Percentiles rank a stretch among this genome's conserved stretches.
phyloP scores from a whole-genome alignment of 2,888 invertebrate species.

The Entomobrya proxima region DNA sequence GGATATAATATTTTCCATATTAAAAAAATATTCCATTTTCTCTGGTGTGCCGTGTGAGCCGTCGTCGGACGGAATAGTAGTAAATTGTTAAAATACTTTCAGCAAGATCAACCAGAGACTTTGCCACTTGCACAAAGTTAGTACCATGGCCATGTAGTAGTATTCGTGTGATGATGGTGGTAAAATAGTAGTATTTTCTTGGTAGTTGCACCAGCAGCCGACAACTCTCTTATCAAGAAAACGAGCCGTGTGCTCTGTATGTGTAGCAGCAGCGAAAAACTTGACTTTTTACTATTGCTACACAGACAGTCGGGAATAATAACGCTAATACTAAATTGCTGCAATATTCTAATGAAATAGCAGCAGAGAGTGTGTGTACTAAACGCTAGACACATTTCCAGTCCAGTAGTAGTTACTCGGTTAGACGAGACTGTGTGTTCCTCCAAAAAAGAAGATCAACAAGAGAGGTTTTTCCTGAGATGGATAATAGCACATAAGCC shows the following conservation, averaged over 20 bases:
- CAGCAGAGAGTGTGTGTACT: no score
- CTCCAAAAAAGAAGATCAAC: constrained; percentile 10
- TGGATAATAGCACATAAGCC: neutral
- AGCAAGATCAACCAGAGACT: neutral
- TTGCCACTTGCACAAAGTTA: no score
- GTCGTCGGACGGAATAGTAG: no score
- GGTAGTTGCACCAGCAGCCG: neutral
- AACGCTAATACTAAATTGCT: no score
- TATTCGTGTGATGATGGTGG: no score
- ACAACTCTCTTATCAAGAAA: neutral
- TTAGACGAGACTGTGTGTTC: neutral
- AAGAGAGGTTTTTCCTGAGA: constrained; percentile 32
- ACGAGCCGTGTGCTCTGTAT: no score
- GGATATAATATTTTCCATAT: neutral
- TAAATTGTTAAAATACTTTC: constrained; percentile 32
- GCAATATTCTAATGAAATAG: no score
- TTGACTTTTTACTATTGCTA: neutral
- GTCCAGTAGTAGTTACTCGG: neutral
- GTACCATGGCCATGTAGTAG: no score
- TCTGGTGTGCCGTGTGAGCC: no score
- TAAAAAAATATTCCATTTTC: constrained; percentile 31
- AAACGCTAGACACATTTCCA: neutral
- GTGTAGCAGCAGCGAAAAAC: constrained; percentile 10
- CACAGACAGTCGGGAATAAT: neutral
- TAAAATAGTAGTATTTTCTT: no score